Evolutionary conservation across 2,888 invertebrate species (phyloP).

Genomic region (Yponomeuta malinellus): DNA sequence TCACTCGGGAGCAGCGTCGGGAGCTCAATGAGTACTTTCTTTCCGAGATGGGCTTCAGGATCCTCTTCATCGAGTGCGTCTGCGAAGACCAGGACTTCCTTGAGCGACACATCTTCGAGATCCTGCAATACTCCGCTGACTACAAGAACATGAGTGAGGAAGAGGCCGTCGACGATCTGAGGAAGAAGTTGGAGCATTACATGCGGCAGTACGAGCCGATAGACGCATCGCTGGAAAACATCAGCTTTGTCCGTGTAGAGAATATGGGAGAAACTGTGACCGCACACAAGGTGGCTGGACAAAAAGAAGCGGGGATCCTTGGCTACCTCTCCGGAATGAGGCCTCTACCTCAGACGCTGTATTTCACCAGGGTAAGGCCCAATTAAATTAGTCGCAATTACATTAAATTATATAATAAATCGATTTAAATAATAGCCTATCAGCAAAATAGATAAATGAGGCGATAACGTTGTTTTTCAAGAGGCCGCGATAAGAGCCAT

Average conservation of each 20-base stretch:
- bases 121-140: slow-evolving; percentile 90
- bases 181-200: slow-evolving; percentile 89
- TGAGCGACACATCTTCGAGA: slow-evolving; percentile 78
- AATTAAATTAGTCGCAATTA: slow-evolving; percentile 1
- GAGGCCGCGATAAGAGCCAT: background rate
- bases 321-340: slow-evolving; percentile 92
- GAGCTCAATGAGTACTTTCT: slow-evolving; percentile 84
- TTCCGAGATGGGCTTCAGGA: slow-evolving; percentile 84
- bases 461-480: slow-evolving; percentile 3
- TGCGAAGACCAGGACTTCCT: slow-evolving; percentile 83
- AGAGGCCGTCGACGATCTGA: slow-evolving; percentile 86
- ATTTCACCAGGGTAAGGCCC: slow-evolving; percentile 88
- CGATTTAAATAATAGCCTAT: background rate
- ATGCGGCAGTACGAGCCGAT: slow-evolving; percentile 87
- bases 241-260: slow-evolving; percentile 67
- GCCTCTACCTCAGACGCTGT: slow-evolving; percentile 88
- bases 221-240: slow-evolving; percentile 75
- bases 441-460: background rate
- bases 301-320: slow-evolving; percentile 88
- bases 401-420: background rate
- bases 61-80: slow-evolving; percentile 94
- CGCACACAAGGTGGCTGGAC: slow-evolving; percentile 83
- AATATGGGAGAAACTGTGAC: slow-evolving; percentile 80
- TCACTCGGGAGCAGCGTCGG: slow-evolving; percentile 86
- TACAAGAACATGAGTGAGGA: slow-evolving; percentile 87